phyloP scores from a whole-genome alignment of 2,888 invertebrate genomes.

The Agrotis puta region DNA sequence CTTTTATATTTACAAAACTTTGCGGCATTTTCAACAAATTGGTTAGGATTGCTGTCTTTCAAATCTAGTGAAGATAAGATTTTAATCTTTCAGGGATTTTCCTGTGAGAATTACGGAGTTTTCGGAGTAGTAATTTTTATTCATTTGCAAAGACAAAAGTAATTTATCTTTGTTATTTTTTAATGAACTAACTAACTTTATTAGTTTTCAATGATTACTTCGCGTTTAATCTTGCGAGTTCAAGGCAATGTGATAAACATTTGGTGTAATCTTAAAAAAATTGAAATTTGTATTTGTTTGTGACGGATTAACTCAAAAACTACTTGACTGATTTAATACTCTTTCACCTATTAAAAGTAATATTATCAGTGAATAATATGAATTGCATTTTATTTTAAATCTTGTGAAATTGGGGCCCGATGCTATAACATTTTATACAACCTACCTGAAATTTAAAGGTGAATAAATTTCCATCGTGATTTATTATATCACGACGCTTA shows the following conservation, averaged over 20 bases:
- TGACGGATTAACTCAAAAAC: too few species aligned
- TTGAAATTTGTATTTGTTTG: too few species aligned
- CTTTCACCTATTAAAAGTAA: too few species aligned
- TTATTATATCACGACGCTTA: conserved; percentile 36
- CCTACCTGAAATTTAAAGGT: not conserved
- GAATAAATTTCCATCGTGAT: conserved; percentile 47
- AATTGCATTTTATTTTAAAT: too few species aligned
- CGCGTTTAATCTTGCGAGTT: not conserved
- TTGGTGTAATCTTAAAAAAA: too few species aligned
- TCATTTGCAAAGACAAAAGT: not conserved
- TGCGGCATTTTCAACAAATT: conserved; percentile 40
- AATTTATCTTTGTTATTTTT: not conserved
- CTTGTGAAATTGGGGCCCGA: too few species aligned
- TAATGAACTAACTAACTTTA: not conserved
- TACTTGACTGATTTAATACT: too few species aligned
- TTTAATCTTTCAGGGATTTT: not conserved
- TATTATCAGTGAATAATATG: too few species aligned
- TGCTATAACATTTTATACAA: not conserved
- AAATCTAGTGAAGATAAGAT: not conserved
- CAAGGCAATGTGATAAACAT: not conserved
- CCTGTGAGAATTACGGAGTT: too few species aligned
- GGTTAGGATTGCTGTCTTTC: conserved; percentile 19
- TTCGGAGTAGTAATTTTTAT: not conserved
- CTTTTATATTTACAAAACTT: conserved; percentile 56
- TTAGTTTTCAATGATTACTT: not conserved